Conservation (phyloP, 1,140 invertebrate genomes). For the Drosophila tristis region DNA sequence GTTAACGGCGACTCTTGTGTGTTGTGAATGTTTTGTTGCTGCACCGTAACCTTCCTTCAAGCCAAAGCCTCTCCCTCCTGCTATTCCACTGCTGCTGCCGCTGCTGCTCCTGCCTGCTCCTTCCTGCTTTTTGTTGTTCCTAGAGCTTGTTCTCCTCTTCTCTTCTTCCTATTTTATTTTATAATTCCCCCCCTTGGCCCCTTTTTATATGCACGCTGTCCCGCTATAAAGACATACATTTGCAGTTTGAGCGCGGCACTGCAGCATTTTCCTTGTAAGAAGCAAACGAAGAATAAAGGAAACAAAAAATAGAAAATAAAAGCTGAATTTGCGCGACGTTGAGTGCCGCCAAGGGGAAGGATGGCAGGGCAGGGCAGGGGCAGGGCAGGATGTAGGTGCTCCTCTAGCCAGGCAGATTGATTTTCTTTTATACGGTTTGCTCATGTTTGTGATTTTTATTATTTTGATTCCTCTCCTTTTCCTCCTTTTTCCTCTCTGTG, state of each 20-base stretch:
- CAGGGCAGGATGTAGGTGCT: neutral
- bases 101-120: slow-evolving; percentile 6
- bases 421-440: slow-evolving; percentile 69
- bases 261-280: slow-evolving; percentile 78
- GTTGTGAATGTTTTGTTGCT: slow-evolving; percentile 75
- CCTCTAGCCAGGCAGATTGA: slow-evolving; percentile 49
- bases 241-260: slow-evolving; percentile 66
- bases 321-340: slow-evolving; percentile 74
- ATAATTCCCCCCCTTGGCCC: slow-evolving; percentile 67
- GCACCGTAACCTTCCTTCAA: slow-evolving; percentile 43
- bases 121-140: slow-evolving; percentile 42
- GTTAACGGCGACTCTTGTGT: slow-evolving; percentile 58
- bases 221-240: slow-evolving; percentile 80
- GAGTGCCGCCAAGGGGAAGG: slow-evolving; percentile 11
- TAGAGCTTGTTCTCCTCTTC: slow-evolving; percentile 17
- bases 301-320: slow-evolving; percentile 62
- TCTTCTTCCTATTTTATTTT: slow-evolving; percentile 59
- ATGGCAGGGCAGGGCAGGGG: neutral
- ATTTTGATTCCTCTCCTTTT: slow-evolving; percentile 42
- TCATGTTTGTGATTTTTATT: slow-evolving; percentile 75
- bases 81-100: slow-evolving; percentile 12
- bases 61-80: slow-evolving; percentile 27
- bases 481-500: slow-evolving; percentile 8
- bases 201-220: slow-evolving; percentile 67
- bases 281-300: slow-evolving; percentile 48